These are phyloP conservation scores for Sula dactylatra DNA, from an alignment of 2,113 vertebrate genomes.

Conservation along the genomic window DNA sequence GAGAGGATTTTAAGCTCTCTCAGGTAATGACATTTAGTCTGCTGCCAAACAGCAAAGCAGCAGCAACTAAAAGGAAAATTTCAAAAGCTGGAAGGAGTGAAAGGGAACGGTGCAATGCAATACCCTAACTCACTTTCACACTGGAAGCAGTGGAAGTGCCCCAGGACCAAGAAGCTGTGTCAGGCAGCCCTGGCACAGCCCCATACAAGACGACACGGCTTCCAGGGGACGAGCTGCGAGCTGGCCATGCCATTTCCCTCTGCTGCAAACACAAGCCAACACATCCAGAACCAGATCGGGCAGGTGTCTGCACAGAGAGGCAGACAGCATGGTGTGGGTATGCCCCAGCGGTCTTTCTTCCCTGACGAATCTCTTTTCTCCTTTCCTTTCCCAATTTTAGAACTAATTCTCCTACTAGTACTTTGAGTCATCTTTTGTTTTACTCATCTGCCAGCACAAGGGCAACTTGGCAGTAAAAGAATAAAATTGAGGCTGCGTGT, in stretches of 20 bases:
- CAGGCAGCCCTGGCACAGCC: background rate
- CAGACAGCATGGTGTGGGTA: accelerated
- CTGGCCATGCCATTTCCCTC: background rate
- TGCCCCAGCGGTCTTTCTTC: accelerated
- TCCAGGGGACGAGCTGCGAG: background rate
- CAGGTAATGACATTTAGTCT: background rate
- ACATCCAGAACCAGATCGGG: accelerated
- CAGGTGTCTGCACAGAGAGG: background rate
- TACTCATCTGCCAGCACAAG: background rate
- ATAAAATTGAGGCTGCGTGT: background rate
- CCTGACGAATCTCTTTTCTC: background rate
- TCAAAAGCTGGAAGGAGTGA: background rate
- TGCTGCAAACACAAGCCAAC: background rate
- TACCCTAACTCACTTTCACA: background rate
- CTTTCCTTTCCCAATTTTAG: background rate
- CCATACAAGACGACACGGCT: accelerated
- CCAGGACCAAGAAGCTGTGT: background rate
- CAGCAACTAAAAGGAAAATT: background rate
- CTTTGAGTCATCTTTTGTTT: background rate
- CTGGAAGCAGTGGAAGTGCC: background rate
- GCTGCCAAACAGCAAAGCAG: background rate
- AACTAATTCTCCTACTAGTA: background rate
- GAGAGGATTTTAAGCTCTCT: background rate
- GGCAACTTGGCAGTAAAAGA: background rate
- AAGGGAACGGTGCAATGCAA: background rate